Evolutionary conservation across 2,797 vertebrate genomes (phyloP), one percentile per base, ranked within the genome.

Genomic region (Lateolabrax maculatus): DNA sequence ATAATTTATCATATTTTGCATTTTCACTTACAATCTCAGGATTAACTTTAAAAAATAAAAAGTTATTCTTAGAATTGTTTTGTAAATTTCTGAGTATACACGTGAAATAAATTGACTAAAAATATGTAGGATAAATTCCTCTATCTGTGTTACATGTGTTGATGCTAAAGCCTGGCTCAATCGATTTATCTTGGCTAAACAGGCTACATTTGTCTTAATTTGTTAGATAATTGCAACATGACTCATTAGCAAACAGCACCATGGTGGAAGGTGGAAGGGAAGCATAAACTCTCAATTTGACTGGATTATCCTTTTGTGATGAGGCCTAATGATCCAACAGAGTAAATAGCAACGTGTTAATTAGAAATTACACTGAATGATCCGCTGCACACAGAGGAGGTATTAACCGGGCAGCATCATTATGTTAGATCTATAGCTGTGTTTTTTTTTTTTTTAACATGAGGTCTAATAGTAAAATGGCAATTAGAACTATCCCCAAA

Each of bases 281-380:
- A 90, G 84, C 88, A 92, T 93, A 95, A 94, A 95, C 93, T 94
- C 89, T 91, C 79, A 92, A 94, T 95, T 95, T 94, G 80, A 88
- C 89, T 87, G 93, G 94, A 96, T 96, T 95, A 95, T 94, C 87
- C 87, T 93, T 94, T 92, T 93, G 94, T 94, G 94, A 93, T 90
- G 86, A 94, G 91, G 90, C 91, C 81, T 95, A 94, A 95, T 94
- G 91, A 94, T 95, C 93, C 90, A 93, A 87, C 92, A 94, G 92
- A 93, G 91, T 94, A 96, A 96, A 96, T 95, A 96, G 92, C 94
- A 95, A 86, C 61, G 91, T 94, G 94, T 94, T 96, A 96, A 96
- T 96, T 95, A 95, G 93, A 93, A 94, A 94, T 94, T 92, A 93
- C 83, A 89, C 86, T 84, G 84, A 90, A 93, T 93, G 90, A 96